Conservation (phyloP, 2,113 vertebrate species). For the Ancistrus triradiatus region DNA sequence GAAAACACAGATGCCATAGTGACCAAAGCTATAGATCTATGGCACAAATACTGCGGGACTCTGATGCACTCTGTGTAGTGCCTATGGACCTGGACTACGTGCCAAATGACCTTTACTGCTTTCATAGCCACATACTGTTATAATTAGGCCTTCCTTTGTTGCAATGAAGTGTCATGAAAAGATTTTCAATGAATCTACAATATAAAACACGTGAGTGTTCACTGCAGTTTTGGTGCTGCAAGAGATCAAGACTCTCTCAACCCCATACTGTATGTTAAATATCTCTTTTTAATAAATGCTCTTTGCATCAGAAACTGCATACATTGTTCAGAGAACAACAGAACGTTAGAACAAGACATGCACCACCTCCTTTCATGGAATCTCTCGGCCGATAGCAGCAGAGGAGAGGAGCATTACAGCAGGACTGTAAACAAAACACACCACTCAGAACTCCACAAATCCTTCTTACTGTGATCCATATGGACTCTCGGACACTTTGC, state of each 20-base stretch:
- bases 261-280: neutral
- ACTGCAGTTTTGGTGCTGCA: too few relatives aligned
- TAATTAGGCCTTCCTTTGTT: too few relatives aligned
- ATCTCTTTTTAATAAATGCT: constrained; percentile 58
- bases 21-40: constrained; percentile 93
- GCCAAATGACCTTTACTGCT: too few relatives aligned
- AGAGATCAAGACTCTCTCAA: neutral
- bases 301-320: constrained; percentile 86
- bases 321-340: constrained; percentile 85
- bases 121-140: too few relatives aligned
- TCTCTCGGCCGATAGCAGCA: constrained; percentile 33
- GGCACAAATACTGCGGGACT: constrained; percentile 92
- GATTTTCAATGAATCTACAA: too few relatives aligned
- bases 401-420: constrained; percentile 61
- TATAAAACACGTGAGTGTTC: too few relatives aligned
- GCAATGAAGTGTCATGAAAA: too few relatives aligned
- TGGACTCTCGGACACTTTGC: neutral
- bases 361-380: constrained; percentile 89
- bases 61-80: constrained; percentile 79
- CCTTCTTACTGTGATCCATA: neutral
- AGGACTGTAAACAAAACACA: constrained; percentile 67
- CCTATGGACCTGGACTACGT: neutral
- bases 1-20: constrained; percentile 95
- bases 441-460: constrained; percentile 69
- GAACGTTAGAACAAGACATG: constrained; percentile 87